These are phyloP conservation scores for Elgaria multicarinata DNA, from an alignment of 2,113 vertebrate genomes.

Conservation along the genomic window DNA sequence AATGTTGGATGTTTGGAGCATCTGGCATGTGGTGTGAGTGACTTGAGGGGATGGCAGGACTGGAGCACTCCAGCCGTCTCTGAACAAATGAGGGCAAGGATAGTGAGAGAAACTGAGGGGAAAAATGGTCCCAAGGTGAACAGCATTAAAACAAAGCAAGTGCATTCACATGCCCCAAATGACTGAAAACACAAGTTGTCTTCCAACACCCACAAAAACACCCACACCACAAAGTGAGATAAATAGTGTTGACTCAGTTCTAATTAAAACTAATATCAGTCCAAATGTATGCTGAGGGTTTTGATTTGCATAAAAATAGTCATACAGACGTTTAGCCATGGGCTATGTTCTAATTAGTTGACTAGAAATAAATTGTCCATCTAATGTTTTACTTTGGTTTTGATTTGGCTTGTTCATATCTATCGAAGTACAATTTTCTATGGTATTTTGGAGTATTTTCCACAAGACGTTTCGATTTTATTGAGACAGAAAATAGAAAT, in stretches of 20 bases:
- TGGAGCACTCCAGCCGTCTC: neutral
- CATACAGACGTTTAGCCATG: neutral
- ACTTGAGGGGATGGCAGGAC: neutral
- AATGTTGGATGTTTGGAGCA: neutral
- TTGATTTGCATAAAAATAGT: neutral
- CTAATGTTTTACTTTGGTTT: neutral
- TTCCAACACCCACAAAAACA: too few species aligned
- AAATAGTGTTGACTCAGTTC: neutral
- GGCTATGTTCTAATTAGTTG: conserved; percentile 12
- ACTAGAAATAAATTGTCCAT: neutral
- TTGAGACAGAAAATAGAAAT: neutral
- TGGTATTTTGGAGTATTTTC: neutral
- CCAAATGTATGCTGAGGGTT: neutral
- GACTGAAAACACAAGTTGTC: neutral
- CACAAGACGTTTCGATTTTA: neutral
- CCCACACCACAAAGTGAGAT: neutral
- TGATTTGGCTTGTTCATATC: neutral
- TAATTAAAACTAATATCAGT: neutral
- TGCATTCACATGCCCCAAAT: neutral
- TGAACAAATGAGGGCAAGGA: neutral
- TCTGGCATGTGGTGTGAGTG: neutral
- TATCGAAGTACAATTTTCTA: conserved; percentile 10
- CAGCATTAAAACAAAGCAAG: neutral
- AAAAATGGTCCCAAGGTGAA: neutral
- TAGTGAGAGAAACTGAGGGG: neutral